Percentiles rank a stretch among this genome's conserved stretches.
Conservation (phyloP, 2,113 vertebrate species). For the Pholis gunnellus region DNA sequence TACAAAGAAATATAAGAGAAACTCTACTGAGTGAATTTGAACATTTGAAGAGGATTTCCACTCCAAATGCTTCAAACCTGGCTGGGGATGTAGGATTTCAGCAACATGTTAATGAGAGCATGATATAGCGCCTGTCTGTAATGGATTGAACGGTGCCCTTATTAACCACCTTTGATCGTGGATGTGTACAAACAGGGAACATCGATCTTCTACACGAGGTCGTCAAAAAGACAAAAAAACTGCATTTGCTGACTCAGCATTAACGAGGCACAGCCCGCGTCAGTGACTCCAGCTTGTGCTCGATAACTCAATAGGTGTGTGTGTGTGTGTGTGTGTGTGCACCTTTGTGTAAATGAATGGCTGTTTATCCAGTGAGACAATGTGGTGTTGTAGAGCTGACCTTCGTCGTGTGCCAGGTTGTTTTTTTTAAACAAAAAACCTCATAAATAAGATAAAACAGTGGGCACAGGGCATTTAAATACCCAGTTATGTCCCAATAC, state of each 20-base stretch:
- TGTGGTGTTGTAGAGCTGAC: background rate
- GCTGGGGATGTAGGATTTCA: background rate
- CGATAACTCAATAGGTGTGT: conserved; percentile 23
- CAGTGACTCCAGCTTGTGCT: conserved; percentile 5
- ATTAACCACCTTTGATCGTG: conserved; percentile 46
- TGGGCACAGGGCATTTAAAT: too few species aligned
- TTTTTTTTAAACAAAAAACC: background rate
- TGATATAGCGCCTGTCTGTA: background rate
- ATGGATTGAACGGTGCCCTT: conserved; percentile 32
- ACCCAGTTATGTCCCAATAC: too few species aligned
- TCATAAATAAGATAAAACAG: background rate
- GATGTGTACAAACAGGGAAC: conserved; percentile 8
- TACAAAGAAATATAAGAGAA: background rate
- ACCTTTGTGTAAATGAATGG: background rate
- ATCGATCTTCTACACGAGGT: conserved; percentile 29
- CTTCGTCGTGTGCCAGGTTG: background rate
- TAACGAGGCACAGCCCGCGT: background rate
- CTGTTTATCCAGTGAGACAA: background rate
- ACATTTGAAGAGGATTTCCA: background rate
- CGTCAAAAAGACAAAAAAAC: background rate
- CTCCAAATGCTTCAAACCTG: background rate
- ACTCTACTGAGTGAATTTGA: background rate
- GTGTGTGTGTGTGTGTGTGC: conserved; percentile 12
- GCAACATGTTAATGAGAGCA: background rate
- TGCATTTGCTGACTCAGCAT: conserved; percentile 15